Evolutionary conservation across 2,113 vertebrate species (phyloP), one percentile per base, ranked within the genome.

Genomic region (Tachysurus fulvidraco): DNA sequence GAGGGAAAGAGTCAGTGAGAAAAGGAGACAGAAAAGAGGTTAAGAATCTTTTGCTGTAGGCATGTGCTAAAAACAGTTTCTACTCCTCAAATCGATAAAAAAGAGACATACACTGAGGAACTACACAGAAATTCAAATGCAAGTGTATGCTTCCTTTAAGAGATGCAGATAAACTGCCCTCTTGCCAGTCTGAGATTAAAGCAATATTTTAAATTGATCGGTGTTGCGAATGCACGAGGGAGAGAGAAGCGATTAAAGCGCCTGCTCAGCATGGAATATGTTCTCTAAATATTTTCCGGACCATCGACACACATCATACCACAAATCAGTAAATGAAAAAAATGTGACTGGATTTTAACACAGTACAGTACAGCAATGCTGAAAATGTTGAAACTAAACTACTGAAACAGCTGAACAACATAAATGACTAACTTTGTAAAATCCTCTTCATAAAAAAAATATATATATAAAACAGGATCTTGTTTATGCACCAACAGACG

Each of bases 1-100:
- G 28, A 52, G 62, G 84, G 73, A 78, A 78, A 30, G 36, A 54
- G 23, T 16, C 19, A 30, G 65, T 62, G n/a, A 60, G 28, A 62
- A 28, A 46, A 46, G 83, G 57, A 71, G n/a, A 54, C 23, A 85
- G 81, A 84, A 44, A 44, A 83, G 19, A 64, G 83, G 46, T 83
- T 76, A 60, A n/a, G 71, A 89, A 55, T 77, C 44, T 83, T 80
- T 76, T 74, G 87, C 85, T 89, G 83, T 81, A 87, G 89, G 89
- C 89, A 65, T 78, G 80, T 81, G 74, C 88, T 87, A 88, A 88
- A 89, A 90, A 90, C 86, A 89, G 84, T 79, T 55, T 65, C 28
- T 74, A 73, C 59, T 89, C 77, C 81, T 30, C 52, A 50, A 73
- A 90, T 90, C 89, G 52, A 90, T 89, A 77, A 67, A 65, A 80